Base-by-base conservation (phyloP, 2,888 invertebrate genomes). In the Polia nebulosa region DNA sequence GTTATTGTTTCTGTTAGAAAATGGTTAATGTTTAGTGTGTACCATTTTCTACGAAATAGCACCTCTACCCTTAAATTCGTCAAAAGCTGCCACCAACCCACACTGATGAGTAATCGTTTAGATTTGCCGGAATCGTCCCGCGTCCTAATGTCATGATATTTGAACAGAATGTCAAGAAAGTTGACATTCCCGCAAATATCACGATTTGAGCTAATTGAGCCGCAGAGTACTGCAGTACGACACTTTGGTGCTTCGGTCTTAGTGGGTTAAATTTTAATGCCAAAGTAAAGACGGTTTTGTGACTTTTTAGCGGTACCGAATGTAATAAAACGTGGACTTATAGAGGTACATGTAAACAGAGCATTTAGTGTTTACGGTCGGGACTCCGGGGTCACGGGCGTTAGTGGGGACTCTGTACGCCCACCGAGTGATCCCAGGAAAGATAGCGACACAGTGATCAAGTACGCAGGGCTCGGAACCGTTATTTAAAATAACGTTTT, bases 111-210 rank as follows among this genome's bases (percentile, higher is more conserved):
- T 72, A 72, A 77, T 56, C 44, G 15, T 52, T 52, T 13, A 45
- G 32, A 29, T 15, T 62, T 53, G 58, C 36, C 52, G 36, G 62
- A 63, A 66, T 60, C 60, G 51, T 74, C 73, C 62, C 65, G 20
- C 65, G 53, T 77, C 55, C 52, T 75, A 86, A 85, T 80, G 86
- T 76, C 88, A 75, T 76, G 91, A 66, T 87, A 91, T 91, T 91
- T 72, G 6, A 75, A 49, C 58, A 78, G 58, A 89, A 90, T 90
- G 89, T 69, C 90, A 89, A 80, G 78, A 85, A 83, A 86, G 87
- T 86, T 91, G 91, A 91, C 91, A 91, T 91, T 91, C 81, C 68
- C 55, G 81, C 82, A 85, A 85, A 78, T 83, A 82, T 51, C 84
- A 76, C 79, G 73, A 78, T 82, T 83, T 81, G 49, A 69, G 57